Evolutionary conservation across 2,113 vertebrate genomes (phyloP).

Genomic region (Clarias magur): DNA sequence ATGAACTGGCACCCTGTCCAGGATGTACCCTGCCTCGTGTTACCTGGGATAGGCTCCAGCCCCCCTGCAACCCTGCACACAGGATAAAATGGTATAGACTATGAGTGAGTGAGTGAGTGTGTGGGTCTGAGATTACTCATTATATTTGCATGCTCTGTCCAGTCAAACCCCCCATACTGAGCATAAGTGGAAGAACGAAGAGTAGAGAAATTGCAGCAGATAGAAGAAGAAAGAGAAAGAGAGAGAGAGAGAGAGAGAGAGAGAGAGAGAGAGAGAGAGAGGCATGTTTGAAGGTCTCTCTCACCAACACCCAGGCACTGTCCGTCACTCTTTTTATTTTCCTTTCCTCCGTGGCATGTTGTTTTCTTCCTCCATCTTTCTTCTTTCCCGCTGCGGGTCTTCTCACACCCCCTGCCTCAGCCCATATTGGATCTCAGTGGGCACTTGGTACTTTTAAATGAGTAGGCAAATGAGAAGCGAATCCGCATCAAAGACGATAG

Average conservation of each 20-base stretch:
- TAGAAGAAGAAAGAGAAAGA: not conserved
- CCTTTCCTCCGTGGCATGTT: slow-evolving; percentile 34
- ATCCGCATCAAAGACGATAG: slow-evolving; percentile 31
- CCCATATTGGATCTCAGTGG: slow-evolving; percentile 82
- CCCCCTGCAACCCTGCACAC: too few species aligned
- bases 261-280: slow-evolving; percentile 33
- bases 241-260: slow-evolving; percentile 23
- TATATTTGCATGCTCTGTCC: not conserved
- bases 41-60: too few species aligned
- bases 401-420: slow-evolving; percentile 72
- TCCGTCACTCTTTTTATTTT: slow-evolving; percentile 54
- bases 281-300: slow-evolving; percentile 64
- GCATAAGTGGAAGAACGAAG: not conserved
- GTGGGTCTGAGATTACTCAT: not conserved
- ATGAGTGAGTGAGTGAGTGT: slow-evolving; percentile 15
- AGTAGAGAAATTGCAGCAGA: not conserved
- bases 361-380: slow-evolving; percentile 54
- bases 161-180: not conserved
- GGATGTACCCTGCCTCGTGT: too few species aligned
- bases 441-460: slow-evolving; percentile 78
- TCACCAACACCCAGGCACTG: slow-evolving; percentile 61
- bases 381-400: slow-evolving; percentile 71
- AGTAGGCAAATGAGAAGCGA: slow-evolving; percentile 76
- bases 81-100: too few species aligned
- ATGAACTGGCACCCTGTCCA: too few species aligned